A percentile compares a stretch with the other conserved stretches of the same genome.
Conservation (phyloP, 2,797 vertebrate genomes). For the Lates japonicus region DNA sequence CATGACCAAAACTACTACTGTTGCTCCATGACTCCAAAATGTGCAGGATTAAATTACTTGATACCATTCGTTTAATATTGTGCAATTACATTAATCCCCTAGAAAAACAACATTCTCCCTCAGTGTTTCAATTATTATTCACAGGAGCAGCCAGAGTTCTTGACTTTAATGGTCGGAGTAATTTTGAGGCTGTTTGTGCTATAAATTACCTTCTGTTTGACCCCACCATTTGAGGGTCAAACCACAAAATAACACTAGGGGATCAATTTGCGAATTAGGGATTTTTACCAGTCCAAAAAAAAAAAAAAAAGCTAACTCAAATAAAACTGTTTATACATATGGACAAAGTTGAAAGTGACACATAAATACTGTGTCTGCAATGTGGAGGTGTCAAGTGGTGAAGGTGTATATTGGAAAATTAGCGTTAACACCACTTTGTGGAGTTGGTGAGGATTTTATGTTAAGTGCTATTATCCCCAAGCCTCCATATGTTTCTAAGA, state of each 20-base stretch:
- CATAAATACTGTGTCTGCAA: conserved; percentile 6
- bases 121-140: conserved; percentile 59
- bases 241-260: conserved; percentile 76
- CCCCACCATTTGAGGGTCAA: conserved; percentile 67
- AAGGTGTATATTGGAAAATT: conserved; percentile 19
- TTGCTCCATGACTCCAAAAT: conserved; percentile 21
- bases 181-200: conserved; percentile 62
- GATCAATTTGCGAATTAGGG: conserved; percentile 67
- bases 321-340: conserved; percentile 51
- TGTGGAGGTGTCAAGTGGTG: conserved; percentile 36
- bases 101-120: conserved; percentile 39
- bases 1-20: conserved; percentile 26
- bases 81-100: conserved; percentile 52
- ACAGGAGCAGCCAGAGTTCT: conserved; percentile 57
- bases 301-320: conserved; percentile 33
- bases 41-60: conserved; percentile 44
- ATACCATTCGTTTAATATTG: conserved; percentile 14
- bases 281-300: conserved; percentile 41
- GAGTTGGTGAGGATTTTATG: conserved; percentile 21
- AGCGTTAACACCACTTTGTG: conserved; percentile 2
- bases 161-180: conserved; percentile 53
- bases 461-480: neutral
- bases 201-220: conserved; percentile 76
- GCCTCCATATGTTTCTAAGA: conserved; percentile 8
- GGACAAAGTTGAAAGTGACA: conserved; percentile 44